Percentiles rank a stretch among this genome's conserved stretches.
phyloP scores from a whole-genome alignment of 2,113 vertebrate genomes.

The Muntiacus muntjak region DNA sequence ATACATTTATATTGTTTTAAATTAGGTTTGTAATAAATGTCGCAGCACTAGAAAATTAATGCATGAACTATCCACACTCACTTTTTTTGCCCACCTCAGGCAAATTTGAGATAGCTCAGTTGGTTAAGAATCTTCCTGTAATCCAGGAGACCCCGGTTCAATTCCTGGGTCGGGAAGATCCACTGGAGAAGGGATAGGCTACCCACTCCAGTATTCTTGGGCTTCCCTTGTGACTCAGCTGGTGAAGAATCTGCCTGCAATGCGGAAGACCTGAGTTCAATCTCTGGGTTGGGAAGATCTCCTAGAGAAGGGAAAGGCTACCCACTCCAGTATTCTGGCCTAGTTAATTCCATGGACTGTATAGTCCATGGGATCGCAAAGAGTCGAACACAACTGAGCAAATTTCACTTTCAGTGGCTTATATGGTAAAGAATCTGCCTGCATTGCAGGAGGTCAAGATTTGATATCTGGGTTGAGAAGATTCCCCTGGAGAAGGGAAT shows the following conservation, averaged over 20 bases:
- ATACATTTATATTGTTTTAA: background rate
- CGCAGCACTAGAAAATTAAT: slow-evolving; percentile 1
- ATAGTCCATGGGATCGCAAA: background rate
- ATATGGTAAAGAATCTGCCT: background rate
- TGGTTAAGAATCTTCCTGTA: background rate
- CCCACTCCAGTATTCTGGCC: background rate
- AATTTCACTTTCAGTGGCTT: background rate
- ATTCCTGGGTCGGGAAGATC: accelerated
- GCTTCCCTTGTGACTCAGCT: background rate
- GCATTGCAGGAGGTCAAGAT: background rate
- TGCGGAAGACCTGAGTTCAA: background rate
- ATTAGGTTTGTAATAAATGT: background rate
- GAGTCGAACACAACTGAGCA: background rate
- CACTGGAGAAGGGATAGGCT: background rate
- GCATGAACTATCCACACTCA: background rate
- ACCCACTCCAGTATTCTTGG: background rate
- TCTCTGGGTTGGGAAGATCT: background rate
- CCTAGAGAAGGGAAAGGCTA: background rate
- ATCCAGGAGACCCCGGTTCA: background rate
- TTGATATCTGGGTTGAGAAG: background rate
- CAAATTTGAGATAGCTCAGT: background rate
- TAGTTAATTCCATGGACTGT: background rate
- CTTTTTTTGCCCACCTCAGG: background rate
- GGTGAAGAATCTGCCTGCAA: background rate
- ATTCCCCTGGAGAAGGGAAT: background rate